Percentiles rank a stretch among this genome's conserved stretches.
Evolutionary conservation across 2,797 vertebrate genomes (phyloP).

Genomic region (Falco novaeseelandiae): DNA sequence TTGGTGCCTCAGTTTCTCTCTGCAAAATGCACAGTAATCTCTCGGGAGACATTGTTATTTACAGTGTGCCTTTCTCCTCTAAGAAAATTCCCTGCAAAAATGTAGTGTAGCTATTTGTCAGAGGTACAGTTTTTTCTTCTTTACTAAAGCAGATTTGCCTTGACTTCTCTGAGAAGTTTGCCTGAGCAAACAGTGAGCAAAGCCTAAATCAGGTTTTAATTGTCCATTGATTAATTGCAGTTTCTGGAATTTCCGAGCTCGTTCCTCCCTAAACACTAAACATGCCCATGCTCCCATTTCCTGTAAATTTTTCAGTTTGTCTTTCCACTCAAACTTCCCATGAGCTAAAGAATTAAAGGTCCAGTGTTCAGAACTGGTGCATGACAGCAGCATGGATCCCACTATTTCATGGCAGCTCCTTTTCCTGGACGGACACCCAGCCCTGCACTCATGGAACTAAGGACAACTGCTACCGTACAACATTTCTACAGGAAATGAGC

Average conservation of each 20-base stretch:
- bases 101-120: background rate
- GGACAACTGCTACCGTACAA: background rate
- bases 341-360: background rate
- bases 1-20: background rate
- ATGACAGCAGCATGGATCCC: background rate
- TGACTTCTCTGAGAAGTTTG: background rate
- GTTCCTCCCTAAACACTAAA: background rate
- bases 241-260: slow-evolving; percentile 27
- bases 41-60: background rate
- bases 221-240: background rate
- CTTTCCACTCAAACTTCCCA: background rate
- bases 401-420: background rate
- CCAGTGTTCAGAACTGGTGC: background rate
- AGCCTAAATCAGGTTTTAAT: background rate
- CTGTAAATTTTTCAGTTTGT: background rate
- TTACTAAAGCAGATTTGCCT: background rate
- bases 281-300: background rate
- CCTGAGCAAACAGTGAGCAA: background rate
- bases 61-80: background rate
- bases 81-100: background rate
- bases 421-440: background rate
- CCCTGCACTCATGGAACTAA: background rate
- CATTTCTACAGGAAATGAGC: background rate
- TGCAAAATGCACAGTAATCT: background rate
- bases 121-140: background rate